Evolutionary conservation across 2,797 vertebrate species (phyloP).

Genomic region (Enteromius fasciolatus): DNA sequence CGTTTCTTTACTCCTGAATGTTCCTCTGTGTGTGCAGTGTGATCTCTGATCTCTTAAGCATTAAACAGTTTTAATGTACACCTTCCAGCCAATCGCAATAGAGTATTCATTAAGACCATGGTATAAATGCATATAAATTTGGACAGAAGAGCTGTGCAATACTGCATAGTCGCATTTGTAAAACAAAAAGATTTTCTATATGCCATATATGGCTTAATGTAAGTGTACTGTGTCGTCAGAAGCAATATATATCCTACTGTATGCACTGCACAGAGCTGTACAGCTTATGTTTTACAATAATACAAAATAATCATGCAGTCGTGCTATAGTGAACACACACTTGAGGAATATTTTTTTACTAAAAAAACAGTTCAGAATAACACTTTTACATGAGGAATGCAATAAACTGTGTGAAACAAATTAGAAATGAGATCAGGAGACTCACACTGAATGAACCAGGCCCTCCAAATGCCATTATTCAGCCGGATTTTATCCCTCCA

Average conservation of each 20-base stretch:
- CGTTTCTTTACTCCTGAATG: not conserved
- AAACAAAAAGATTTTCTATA: no score
- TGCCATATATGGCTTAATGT: not conserved
- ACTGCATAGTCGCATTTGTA: not conserved
- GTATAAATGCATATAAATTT: not conserved
- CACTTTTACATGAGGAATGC: not conserved
- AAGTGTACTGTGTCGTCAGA: not conserved
- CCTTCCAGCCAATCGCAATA: not conserved
- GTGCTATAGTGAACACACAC: not conserved
- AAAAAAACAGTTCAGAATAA: not conserved
- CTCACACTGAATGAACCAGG: slow-evolving; percentile 98
- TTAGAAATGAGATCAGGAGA: not conserved
- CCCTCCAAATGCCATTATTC: slow-evolving; percentile 98
- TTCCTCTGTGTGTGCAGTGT: not conserved
- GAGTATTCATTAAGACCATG: not conserved
- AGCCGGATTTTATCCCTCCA: slow-evolving; percentile 97
- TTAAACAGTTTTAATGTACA: not conserved
- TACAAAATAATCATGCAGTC: not conserved
- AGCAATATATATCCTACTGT: not conserved
- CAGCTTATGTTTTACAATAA: not conserved
- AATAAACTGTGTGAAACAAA: not conserved
- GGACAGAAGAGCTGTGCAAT: not conserved
- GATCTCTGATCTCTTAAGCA: not conserved
- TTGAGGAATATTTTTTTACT: not conserved
- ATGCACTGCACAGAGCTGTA: not conserved